Conservation (phyloP, 1,140 invertebrate genomes). For the Copidosoma floridanum region DNA sequence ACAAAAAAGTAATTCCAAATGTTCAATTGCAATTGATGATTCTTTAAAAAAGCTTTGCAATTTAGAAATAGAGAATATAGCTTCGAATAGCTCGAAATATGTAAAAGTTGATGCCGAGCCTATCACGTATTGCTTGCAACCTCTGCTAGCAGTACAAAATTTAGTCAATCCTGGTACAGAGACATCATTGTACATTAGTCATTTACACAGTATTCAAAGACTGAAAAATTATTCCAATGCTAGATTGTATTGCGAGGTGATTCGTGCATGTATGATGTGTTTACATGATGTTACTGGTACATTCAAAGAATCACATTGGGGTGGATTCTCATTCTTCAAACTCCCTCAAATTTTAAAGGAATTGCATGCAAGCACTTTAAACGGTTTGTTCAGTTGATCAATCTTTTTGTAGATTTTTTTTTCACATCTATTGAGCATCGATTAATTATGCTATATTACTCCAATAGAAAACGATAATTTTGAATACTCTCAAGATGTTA, state of each 20-base stretch:
- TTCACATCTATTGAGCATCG: neutral
- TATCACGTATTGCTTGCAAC: slow-evolving; percentile 73
- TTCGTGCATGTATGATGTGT: slow-evolving; percentile 85
- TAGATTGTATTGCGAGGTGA: slow-evolving; percentile 83
- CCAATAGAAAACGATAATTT: slow-evolving; percentile 57
- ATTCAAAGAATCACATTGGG: slow-evolving; percentile 84
- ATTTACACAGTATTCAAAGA: slow-evolving; percentile 78
- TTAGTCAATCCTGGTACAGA: slow-evolving; percentile 74
- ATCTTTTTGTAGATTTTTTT: neutral
- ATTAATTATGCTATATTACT: slow-evolving; percentile 4
- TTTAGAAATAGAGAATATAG: slow-evolving; percentile 64
- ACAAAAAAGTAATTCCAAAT: slow-evolving; percentile 61
- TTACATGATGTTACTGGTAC: slow-evolving; percentile 76
- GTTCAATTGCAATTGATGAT: slow-evolving; percentile 60
- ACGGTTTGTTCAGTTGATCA: slow-evolving; percentile 34
- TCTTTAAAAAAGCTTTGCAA: slow-evolving; percentile 62
- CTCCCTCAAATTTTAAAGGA: slow-evolving; percentile 77
- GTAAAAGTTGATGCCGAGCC: slow-evolving; percentile 62
- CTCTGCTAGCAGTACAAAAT: slow-evolving; percentile 71
- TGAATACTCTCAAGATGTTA: slow-evolving; percentile 71
- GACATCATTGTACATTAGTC: slow-evolving; percentile 73
- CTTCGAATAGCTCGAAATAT: slow-evolving; percentile 48
- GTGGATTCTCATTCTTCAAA: slow-evolving; percentile 90
- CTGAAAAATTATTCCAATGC: slow-evolving; percentile 72
- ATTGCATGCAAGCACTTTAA: slow-evolving; percentile 60